phyloP scores from a whole-genome alignment of 2,888 invertebrate genomes.

The Phymatocera aterrima region DNA sequence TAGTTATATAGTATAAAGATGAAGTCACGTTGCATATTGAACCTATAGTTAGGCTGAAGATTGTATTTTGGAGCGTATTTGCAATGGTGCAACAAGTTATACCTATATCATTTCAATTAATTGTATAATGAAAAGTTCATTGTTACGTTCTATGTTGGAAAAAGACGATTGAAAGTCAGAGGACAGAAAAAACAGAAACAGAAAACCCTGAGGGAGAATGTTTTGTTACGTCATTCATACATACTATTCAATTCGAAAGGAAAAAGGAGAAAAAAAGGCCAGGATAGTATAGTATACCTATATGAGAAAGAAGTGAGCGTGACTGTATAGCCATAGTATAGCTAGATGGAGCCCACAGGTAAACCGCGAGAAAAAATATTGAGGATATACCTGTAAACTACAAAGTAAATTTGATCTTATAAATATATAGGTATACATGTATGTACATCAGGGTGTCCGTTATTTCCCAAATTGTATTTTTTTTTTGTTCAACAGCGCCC shows the following conservation, averaged over 20 bases:
- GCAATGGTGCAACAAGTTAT: too few species aligned
- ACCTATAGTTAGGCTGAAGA: too few species aligned
- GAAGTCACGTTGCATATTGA: too few species aligned
- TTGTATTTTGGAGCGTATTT: too few species aligned
- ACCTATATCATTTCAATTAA: too few species aligned
- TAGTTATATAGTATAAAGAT: too few species aligned
- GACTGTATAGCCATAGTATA: slow-evolving; percentile 25
- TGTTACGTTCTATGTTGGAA: slow-evolving; percentile 30
- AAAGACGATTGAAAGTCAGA: too few species aligned
- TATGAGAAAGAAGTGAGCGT: slow-evolving; percentile 18
- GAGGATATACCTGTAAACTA: background rate
- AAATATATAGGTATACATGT: background rate
- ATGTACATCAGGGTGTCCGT: too few species aligned
- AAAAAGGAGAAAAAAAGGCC: slow-evolving; percentile 44
- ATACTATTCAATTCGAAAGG: slow-evolving; percentile 30
- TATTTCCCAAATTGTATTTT: too few species aligned
- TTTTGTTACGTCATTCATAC: slow-evolving; percentile 49
- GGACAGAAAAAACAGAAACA: slow-evolving; percentile 39
- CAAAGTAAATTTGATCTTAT: background rate
- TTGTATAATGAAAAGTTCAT: slow-evolving; percentile 21
- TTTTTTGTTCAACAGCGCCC: too few species aligned
- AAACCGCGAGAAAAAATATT: background rate
- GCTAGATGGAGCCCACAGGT: slow-evolving; percentile 30
- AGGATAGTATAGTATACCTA: slow-evolving; percentile 3
- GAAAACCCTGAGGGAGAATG: slow-evolving; percentile 11